Base-by-base conservation (phyloP, 2,797 vertebrate genomes). In the Cygnus olor region DNA sequence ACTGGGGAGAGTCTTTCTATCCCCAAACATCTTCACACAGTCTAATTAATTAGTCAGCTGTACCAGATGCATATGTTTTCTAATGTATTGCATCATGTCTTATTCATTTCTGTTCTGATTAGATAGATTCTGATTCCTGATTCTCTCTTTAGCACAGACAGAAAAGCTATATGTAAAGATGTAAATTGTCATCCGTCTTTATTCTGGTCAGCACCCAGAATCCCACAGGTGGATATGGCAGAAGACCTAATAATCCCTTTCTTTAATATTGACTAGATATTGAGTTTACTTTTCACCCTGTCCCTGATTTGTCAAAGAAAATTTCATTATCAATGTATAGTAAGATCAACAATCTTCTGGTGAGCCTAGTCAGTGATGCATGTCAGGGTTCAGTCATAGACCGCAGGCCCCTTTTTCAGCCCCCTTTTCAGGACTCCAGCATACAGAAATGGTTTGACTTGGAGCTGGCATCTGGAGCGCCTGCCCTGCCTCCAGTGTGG, bases 191-290 rank as follows among this genome's bases (percentile, higher is more conserved):
- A 97, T 94, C 95, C 54, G 28, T 93, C 94, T 97, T 94, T 96
- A 89, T 97, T 97, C 69, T 60, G 74, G 42, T 73, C 42, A 81
- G 34, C 51, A 25, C 83, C 93, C 94, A 92, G 61, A 84, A 86
- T 86, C 88, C 83, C 94, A 92, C 79, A 94, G 45, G 92, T 84
- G 71, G 86, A 94, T 95, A 85, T 60, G 80, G 56, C 88, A 92
- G 87, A 94, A 96, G 65, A 92, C 83, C 64, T 97, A 95, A 95
- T 95, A 95, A 89, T 92, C 47, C 94, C 96, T 97, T 96, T 90
- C 68, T 94, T 94, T 88, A 85, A 57, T 94, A 83, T 64, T 93
- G 86, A 61, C 44, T 90, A 79, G 77, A 81, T 88, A 77, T 19
- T 42, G 58, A 53, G 13, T 81, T 85, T 82, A 83, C 76, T 86